These are phyloP conservation scores for Centrocercus urophasianus DNA, from an alignment of 2,113 vertebrate species.

Conservation along the genomic window DNA sequence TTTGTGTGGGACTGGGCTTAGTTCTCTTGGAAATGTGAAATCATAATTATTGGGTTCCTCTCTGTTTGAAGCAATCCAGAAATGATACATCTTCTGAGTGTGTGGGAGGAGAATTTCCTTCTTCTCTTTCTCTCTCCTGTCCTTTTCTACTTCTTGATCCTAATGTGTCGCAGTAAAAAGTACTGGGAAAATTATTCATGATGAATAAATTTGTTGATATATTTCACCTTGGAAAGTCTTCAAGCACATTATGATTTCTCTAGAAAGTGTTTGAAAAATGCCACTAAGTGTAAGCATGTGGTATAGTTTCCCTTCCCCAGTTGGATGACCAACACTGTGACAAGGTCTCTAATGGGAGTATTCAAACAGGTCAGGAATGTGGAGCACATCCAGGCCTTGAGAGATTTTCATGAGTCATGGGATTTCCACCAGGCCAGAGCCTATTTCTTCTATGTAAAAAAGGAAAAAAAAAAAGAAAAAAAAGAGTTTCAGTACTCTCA, in stretches of 20 bases:
- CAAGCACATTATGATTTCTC: not conserved
- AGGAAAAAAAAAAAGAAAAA: not conserved
- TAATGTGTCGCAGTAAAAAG: not conserved
- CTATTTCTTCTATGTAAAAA: not conserved
- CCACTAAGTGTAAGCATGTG: not conserved
- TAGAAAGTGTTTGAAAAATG: not conserved
- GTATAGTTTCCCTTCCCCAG: not conserved
- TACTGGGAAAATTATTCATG: conserved; percentile 16
- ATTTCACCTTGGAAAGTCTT: conserved; percentile 23
- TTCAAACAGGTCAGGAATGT: conserved; percentile 13
- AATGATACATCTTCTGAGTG: conserved; percentile 3
- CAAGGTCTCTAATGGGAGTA: not conserved
- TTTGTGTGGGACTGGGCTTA: not conserved
- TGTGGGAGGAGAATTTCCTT: conserved; percentile 26
- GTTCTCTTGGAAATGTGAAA: conserved; percentile 45
- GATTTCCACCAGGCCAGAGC: not conserved
- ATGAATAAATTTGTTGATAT: conserved; percentile 22
- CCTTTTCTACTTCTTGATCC: conserved; percentile 1
- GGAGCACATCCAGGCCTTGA: not conserved
- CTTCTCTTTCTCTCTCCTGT: not conserved
- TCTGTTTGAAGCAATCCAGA: conserved; percentile 33
- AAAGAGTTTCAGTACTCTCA: not conserved
- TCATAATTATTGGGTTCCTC: conserved; percentile 48
- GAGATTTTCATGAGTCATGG: not conserved
- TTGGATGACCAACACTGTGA: not conserved